Evolutionary conservation across 2,888 invertebrate genomes (phyloP).

Genomic region (Sepiola atlantica): DNA sequence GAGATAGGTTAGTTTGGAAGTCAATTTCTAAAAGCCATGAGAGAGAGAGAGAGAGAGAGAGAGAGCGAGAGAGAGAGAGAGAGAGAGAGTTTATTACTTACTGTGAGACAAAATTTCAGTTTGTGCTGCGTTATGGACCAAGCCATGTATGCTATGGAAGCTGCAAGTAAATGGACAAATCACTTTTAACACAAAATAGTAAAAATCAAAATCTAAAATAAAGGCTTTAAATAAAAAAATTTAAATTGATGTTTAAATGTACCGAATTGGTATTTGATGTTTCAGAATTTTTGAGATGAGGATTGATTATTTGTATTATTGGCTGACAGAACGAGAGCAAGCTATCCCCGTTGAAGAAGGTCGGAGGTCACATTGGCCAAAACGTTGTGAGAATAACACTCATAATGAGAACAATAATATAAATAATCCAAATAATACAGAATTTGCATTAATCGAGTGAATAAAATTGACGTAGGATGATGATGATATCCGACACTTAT

Average conservation of each 20-base stretch:
- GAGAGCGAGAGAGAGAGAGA: not conserved
- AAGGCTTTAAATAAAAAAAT: not conserved
- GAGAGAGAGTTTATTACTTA: slow-evolving; percentile 75
- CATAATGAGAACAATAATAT: too few relatives aligned
- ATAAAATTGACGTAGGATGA: not conserved
- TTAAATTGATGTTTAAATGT: not conserved
- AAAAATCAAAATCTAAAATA: not conserved
- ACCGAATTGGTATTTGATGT: not conserved
- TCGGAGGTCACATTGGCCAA: too few relatives aligned
- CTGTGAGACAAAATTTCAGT: slow-evolving; percentile 83
- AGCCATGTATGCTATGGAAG: slow-evolving; percentile 93
- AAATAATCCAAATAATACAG: too few relatives aligned
- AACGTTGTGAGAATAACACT: too few relatives aligned
- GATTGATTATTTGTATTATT: too few relatives aligned
- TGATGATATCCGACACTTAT: not conserved
- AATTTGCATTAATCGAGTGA: not conserved
- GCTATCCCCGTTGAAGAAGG: too few relatives aligned
- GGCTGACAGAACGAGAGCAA: too few relatives aligned
- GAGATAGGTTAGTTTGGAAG: too few relatives aligned
- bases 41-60: not conserved
- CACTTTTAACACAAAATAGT: not conserved
- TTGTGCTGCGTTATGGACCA: slow-evolving; percentile 90
- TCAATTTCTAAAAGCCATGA: too few relatives aligned
- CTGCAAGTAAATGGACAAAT: slow-evolving; percentile 72
- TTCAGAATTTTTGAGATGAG: too few relatives aligned